These are phyloP conservation scores for Anthrax anthrax DNA, from an alignment of 2,888 invertebrate species.

Conservation along the genomic window DNA sequence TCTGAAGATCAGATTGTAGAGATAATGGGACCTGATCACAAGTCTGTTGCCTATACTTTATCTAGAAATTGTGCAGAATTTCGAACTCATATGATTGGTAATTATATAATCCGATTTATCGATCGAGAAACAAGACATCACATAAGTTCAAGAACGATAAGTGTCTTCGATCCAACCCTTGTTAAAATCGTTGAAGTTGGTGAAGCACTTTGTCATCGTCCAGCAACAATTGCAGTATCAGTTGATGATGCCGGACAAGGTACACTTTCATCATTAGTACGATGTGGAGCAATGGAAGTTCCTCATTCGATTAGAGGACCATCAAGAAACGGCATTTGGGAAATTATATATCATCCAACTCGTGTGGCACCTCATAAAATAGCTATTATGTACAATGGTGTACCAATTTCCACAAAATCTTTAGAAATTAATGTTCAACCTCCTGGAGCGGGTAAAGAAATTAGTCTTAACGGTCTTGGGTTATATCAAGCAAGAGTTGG, in stretches of 20 bases:
- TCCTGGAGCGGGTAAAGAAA: slow-evolving; percentile 55
- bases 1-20: slow-evolving; percentile 49
- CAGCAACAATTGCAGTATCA: slow-evolving; percentile 65
- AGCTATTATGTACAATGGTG: slow-evolving; percentile 72
- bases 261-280: slow-evolving; percentile 62
- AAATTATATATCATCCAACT: slow-evolving; percentile 77
- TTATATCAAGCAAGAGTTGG: slow-evolving; percentile 74
- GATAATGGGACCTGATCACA: slow-evolving; percentile 50
- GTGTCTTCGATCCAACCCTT: slow-evolving; percentile 64
- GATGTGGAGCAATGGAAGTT: slow-evolving; percentile 67
- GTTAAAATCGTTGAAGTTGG: slow-evolving; percentile 59
- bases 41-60: slow-evolving; percentile 45
- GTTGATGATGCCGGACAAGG: slow-evolving; percentile 73
- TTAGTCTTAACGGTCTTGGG: slow-evolving; percentile 59
- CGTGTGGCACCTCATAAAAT: slow-evolving; percentile 78
- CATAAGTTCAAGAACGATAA: slow-evolving; percentile 50
- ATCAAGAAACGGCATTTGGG: slow-evolving; percentile 56
- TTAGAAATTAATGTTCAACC: slow-evolving; percentile 43
- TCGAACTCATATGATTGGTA: slow-evolving; percentile 59
- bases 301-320: slow-evolving; percentile 66
- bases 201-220: slow-evolving; percentile 67
- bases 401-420: slow-evolving; percentile 46
- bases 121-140: slow-evolving; percentile 46
- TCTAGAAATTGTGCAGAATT: slow-evolving; percentile 55
- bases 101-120: slow-evolving; percentile 53